Percentiles rank a stretch among this genome's conserved stretches.
Evolutionary conservation across 2,888 invertebrate genomes (phyloP).

Genomic region (Resseliella maxima): DNA sequence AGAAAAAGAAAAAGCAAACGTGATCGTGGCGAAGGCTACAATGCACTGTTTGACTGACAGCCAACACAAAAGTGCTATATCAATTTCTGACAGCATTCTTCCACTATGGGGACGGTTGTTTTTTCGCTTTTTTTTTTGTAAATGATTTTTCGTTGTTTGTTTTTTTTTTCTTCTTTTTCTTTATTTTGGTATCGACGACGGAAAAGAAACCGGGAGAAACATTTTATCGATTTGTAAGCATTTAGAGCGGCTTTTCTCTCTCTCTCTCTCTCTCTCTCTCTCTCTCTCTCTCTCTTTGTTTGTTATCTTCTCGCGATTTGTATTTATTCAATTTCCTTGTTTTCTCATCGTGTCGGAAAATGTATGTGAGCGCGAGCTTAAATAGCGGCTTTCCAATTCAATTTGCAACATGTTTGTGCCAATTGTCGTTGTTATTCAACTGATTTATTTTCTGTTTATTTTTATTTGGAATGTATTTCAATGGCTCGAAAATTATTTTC

Average conservation of each 20-base stretch:
- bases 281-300: too few relatives aligned
- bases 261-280: too few relatives aligned
- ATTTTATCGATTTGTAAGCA: slow-evolving; percentile 48
- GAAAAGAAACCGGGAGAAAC: too few relatives aligned
- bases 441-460: slow-evolving; percentile 45
- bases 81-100: slow-evolving; percentile 23
- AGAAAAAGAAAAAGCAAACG: neutral
- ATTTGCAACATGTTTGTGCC: slow-evolving; percentile 36
- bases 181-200: neutral
- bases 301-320: neutral
- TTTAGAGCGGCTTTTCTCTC: neutral
- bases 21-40: neutral
- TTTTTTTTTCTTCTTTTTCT: neutral
- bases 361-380: neutral
- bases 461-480: slow-evolving; percentile 16
- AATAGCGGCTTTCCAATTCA: slow-evolving; percentile 32
- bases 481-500: neutral
- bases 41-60: slow-evolving; percentile 11
- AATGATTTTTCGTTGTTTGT: slow-evolving; percentile 10
- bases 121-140: neutral
- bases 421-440: slow-evolving; percentile 22
- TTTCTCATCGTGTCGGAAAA: neutral
- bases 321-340: neutral
- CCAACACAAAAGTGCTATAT: slow-evolving; percentile 24
- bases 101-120: neutral